These are phyloP conservation scores for Lepidurus apus DNA, from an alignment of 1,140 invertebrate genomes.

Conservation along the genomic window DNA sequence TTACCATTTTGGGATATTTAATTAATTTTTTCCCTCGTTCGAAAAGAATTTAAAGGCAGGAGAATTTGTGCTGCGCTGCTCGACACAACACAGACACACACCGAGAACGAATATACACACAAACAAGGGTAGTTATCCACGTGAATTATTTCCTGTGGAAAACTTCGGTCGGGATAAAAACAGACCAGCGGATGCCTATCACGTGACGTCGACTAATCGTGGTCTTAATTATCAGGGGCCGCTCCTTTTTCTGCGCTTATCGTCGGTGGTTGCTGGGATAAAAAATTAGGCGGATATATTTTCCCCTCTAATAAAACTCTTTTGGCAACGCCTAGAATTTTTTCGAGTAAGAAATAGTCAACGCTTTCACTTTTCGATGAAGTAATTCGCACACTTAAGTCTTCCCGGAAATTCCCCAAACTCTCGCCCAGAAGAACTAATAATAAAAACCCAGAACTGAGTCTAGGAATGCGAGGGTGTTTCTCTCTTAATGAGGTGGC, in stretches of 20 bases:
- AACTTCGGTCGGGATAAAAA: neutral
- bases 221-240: neutral
- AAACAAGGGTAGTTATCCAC: neutral
- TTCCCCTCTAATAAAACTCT: neutral
- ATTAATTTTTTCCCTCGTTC: neutral
- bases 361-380: no score
- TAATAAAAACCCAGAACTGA: no score
- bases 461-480: no score
- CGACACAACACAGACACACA: constrained; percentile 14
- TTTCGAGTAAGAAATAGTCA: no score
- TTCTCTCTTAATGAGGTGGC: no score
- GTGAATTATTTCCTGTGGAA: neutral
- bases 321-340: no score
- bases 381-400: no score
- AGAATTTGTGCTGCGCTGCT: neutral
- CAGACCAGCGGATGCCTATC: neutral
- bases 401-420: no score
- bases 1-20: neutral
- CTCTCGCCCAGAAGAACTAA: no score
- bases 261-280: no score
- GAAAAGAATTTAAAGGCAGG: neutral
- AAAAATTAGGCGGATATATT: neutral
- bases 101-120: neutral
- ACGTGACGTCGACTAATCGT: neutral
- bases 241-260: neutral